Base-by-base conservation (phyloP, 1,140 invertebrate species). In the Agraylea sexmaculata region DNA sequence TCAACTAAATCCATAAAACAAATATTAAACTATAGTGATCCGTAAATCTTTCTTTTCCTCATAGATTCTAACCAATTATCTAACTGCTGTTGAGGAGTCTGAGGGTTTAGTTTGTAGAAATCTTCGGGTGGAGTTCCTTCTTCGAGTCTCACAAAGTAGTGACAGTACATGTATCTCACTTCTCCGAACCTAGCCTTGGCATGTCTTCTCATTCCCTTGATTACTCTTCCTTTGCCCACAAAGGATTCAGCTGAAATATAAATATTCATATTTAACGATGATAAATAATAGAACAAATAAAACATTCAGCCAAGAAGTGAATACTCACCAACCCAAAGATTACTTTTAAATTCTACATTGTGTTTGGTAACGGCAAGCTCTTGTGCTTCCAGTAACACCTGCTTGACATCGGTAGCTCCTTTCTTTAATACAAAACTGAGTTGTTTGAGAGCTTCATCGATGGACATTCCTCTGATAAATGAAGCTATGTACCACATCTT, bases 271-370 rank as follows among this genome's bases (percentile, higher is more conserved):
- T 32, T 32, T 32, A n/a, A n/a, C n/a, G n/a, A n/a, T n/a, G n/a
- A n/a, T n/a, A n/a, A n/a, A n/a, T n/a, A n/a, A n/a, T n/a, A n/a
- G n/a, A n/a, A n/a, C n/a, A n/a, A 32, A 7, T 32, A 15, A 5
- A 32, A n/a, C 23, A 25, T 25, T 25, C 23, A 25, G 7, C n/a
- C 7, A 27, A 27, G 17, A 17, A 35, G 17, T 19, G 10, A n/a
- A 21, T 53, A 78, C 80, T 77, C 65, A 93, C 89, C 83, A 69
- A 97, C 79, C 92, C 92, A 98, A 30, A 98, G 69, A 69, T 96
- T 96, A 55, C 83, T 92, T 57, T 78, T 83, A 63, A 80, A 98
- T 67, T 97, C 92, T 20, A 97, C 88, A 74, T 94, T 86, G 55
- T 96, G 91, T 18, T 85, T 59, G 50, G 78, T 73, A 2, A 95